phyloP scores from a whole-genome alignment of 1,140 invertebrate species.

The Sitophilus oryzae region DNA sequence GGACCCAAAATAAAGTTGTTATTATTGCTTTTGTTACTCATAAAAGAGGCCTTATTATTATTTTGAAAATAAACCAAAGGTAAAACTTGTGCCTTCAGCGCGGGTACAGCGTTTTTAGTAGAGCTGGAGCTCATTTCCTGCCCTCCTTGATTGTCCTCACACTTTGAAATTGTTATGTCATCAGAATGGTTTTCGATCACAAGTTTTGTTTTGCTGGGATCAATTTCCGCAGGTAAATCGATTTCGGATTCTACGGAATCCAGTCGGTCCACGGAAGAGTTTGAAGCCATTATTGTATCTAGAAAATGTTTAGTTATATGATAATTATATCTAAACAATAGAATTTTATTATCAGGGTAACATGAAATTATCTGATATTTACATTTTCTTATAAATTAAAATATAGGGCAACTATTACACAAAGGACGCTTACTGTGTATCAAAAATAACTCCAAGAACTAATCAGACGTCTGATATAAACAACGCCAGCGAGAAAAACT shows the following conservation, averaged over 20 bases:
- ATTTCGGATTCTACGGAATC: too few relatives aligned
- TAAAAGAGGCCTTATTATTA: conserved; percentile 33
- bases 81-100: conserved; percentile 27
- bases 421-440: neutral
- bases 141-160: conserved; percentile 6
- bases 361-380: neutral
- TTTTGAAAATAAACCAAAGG: conserved; percentile 40
- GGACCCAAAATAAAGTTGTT: conserved; percentile 16
- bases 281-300: neutral
- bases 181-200: conserved; percentile 29
- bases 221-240: too few relatives aligned
- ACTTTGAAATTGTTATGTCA: conserved; percentile 32
- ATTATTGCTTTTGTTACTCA: conserved; percentile 24
- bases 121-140: conserved; percentile 9
- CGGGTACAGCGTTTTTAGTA: conserved; percentile 13
- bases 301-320: neutral
- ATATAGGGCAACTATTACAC: neutral
- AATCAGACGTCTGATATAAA: neutral
- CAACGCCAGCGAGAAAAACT: conserved; percentile 15
- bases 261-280: too few relatives aligned
- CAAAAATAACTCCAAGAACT: too few relatives aligned
- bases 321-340: neutral
- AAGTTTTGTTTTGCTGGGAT: conserved; percentile 18
- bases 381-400: neutral
- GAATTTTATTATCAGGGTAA: neutral